Conservation (phyloP, 2,113 vertebrate species). For the Morphnarchus princeps region DNA sequence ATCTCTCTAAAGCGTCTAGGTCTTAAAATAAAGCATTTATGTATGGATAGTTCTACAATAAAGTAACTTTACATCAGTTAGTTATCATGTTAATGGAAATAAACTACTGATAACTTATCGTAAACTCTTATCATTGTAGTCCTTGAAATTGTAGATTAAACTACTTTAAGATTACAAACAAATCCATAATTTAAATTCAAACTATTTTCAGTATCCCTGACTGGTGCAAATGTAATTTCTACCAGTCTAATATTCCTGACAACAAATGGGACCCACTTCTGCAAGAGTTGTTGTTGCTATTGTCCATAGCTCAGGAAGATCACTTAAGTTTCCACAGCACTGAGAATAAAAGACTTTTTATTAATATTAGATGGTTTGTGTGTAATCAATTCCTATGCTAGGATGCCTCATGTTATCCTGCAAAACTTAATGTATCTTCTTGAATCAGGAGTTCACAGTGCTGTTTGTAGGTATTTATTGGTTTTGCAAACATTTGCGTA, state of each 20-base stretch:
- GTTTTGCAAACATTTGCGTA: background rate
- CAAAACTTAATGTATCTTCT: background rate
- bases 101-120: background rate
- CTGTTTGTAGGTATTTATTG: background rate
- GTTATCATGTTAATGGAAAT: background rate
- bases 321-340: background rate
- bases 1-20: background rate
- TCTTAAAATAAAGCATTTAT: background rate
- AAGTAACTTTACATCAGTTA: background rate
- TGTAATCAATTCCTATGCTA: background rate
- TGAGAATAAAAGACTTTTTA: background rate
- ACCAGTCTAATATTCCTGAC: background rate
- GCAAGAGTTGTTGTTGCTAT: background rate
- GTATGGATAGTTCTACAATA: background rate
- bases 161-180: background rate
- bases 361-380: background rate
- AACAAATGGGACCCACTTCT: rapidly evolving
- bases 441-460: background rate
- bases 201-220: background rate
- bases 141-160: background rate
- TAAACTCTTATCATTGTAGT: background rate
- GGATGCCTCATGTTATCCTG: background rate
- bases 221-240: background rate
- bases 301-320: background rate
- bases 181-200: background rate